These are phyloP conservation scores for Oegoconia quadripuncta DNA, from an alignment of 2,888 invertebrate genomes.

Conservation along the genomic window DNA sequence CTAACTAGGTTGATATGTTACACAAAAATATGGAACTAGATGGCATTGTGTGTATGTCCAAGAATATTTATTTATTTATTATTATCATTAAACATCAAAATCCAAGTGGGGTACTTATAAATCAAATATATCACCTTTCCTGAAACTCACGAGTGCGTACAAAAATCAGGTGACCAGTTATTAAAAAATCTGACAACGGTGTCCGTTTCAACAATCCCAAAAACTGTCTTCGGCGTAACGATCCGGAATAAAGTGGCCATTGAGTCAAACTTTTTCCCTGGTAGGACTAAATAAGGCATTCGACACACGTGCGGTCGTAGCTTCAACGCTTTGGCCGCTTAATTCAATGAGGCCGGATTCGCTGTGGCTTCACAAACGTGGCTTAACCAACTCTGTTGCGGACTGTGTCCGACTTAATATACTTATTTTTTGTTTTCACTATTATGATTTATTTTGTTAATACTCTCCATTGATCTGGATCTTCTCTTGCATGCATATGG, in stretches of 20 bases:
- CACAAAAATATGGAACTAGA: too few relatives aligned
- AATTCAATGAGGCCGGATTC: conserved; percentile 52
- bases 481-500: too few relatives aligned
- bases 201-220: conserved; percentile 17
- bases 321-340: conserved; percentile 50
- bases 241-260: conserved; percentile 21
- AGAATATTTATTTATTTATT: too few relatives aligned
- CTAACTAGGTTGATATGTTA: too few relatives aligned
- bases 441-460: neutral
- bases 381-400: conserved; percentile 21
- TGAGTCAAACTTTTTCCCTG: too few relatives aligned
- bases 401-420: conserved; percentile 6
- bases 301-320: conserved; percentile 43
- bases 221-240: conserved; percentile 21
- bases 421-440: conserved; percentile 4
- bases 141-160: too few relatives aligned
- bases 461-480: too few relatives aligned
- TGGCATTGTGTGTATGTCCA: too few relatives aligned
- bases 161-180: neutral
- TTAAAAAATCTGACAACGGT: too few relatives aligned
- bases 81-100: too few relatives aligned
- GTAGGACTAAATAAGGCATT: conserved; percentile 34
- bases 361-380: conserved; percentile 39
- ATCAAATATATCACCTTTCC: too few relatives aligned
- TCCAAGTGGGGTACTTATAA: too few relatives aligned